phyloP scores from a whole-genome alignment of 2,113 vertebrate genomes.

The Corythornis vintsioides region DNA sequence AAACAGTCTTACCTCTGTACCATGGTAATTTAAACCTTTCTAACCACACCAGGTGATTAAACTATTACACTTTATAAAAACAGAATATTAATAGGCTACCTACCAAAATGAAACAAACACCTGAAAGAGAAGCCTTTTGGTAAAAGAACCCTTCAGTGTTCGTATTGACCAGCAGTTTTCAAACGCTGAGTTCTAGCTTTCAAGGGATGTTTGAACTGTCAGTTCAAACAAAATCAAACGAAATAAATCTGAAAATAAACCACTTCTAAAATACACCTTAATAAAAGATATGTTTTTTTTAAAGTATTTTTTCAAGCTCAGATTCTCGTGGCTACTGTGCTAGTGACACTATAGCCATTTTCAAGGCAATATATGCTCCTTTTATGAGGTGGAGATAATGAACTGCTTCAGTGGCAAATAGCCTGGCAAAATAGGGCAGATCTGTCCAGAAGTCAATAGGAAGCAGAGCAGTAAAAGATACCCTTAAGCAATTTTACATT shows the following conservation, averaged over 20 bases:
- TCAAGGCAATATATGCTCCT: conserved; percentile 49
- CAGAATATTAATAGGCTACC: not conserved
- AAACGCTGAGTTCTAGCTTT: not conserved
- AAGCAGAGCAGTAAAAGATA: conserved; percentile 71
- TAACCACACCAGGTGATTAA: not conserved
- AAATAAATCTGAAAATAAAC: not conserved
- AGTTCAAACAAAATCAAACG: not conserved
- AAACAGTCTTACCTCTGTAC: not conserved
- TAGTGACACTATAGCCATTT: conserved; percentile 24
- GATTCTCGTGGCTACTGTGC: not conserved
- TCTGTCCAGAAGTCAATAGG: conserved; percentile 78
- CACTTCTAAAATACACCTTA: not conserved
- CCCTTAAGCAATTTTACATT: conserved; percentile 80
- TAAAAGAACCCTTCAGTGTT: not conserved
- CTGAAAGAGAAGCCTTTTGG: not conserved
- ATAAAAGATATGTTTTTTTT: not conserved
- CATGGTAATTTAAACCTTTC: not conserved
- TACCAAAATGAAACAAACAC: not conserved
- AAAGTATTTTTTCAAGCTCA: not conserved
- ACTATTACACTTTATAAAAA: not conserved
- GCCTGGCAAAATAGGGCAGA: conserved; percentile 74
- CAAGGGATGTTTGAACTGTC: not conserved
- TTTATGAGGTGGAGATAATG: conserved; percentile 60
- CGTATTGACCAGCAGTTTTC: not conserved
- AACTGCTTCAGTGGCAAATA: conserved; percentile 68